These are phyloP conservation scores for Notothenia rossii DNA, from an alignment of 2,113 vertebrate species.

Conservation along the genomic window DNA sequence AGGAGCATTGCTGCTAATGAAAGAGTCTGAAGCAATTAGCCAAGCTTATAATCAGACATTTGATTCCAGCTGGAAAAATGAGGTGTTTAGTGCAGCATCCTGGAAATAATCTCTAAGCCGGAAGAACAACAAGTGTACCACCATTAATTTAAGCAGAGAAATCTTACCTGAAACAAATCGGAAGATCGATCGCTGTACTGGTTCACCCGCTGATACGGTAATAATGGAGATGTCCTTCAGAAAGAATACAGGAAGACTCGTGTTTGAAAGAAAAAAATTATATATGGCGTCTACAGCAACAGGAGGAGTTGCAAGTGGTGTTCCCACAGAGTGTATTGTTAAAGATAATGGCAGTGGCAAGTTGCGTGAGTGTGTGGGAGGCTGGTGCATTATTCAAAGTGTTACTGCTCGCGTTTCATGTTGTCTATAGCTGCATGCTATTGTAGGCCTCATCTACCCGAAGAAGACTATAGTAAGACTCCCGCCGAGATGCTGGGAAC, in stretches of 20 bases:
- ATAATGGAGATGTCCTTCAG: slow-evolving; percentile 2
- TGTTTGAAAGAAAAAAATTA: slow-evolving; percentile 16
- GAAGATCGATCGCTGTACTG: not conserved
- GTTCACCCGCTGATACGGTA: slow-evolving; percentile 11
- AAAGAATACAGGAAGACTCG: not conserved
- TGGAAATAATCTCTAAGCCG: slow-evolving; percentile 14
- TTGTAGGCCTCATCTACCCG: slow-evolving; percentile 11
- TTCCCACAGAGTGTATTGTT: slow-evolving; percentile 39
- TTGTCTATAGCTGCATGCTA: slow-evolving; percentile 29
- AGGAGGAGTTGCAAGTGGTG: not conserved
- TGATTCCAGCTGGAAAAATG: slow-evolving; percentile 23
- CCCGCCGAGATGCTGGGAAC: slow-evolving; percentile 35
- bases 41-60: slow-evolving; percentile 18
- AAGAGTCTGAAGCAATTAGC: slow-evolving; percentile 22
- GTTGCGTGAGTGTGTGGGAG: slow-evolving; percentile 12
- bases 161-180: slow-evolving; percentile 16
- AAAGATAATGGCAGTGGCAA: slow-evolving; percentile 51
- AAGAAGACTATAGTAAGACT: slow-evolving; percentile 39
- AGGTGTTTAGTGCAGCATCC: not conserved
- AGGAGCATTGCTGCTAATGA: not conserved
- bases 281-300: not conserved
- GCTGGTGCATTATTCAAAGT: slow-evolving; percentile 44
- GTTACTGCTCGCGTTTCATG: slow-evolving; percentile 34
- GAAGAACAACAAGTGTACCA: not conserved
- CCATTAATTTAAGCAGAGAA: slow-evolving; percentile 3